A percentile compares a stretch with the other conserved stretches of the same genome.
phyloP scores from a whole-genome alignment of 2,113 vertebrate species.

The Tetraodon nigroviridis region DNA sequence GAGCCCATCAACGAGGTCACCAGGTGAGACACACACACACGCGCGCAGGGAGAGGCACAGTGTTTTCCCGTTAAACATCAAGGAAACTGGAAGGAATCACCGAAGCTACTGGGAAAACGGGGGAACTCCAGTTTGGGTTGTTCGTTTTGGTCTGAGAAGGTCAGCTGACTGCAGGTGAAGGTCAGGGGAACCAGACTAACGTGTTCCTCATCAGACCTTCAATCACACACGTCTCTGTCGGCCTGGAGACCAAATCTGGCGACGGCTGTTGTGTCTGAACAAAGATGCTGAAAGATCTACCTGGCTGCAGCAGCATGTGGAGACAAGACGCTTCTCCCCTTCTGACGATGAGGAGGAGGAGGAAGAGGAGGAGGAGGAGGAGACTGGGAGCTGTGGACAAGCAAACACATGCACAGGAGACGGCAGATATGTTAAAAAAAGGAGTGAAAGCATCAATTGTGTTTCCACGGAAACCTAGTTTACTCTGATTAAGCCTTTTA shows the following conservation, averaged over 20 bases:
- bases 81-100: no score
- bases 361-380: no score
- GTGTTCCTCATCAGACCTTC: background rate
- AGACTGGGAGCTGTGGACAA: background rate
- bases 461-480: background rate
- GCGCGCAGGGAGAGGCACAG: no score
- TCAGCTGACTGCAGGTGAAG: no score
- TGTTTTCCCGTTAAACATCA: no score
- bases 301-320: background rate
- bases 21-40: no score
- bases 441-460: background rate
- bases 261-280: background rate
- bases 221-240: background rate
- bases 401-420: background rate
- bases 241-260: background rate
- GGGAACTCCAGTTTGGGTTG: no score
- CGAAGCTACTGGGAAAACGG: no score
- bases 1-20: no score
- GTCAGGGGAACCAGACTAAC: no score
- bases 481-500: no score
- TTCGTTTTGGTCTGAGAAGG: no score
- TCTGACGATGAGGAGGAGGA: background rate
- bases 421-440: background rate
- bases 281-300: background rate
- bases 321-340: background rate